Evolutionary conservation across 2,888 invertebrate genomes (phyloP).

Genomic region (Anthrax anthrax): DNA sequence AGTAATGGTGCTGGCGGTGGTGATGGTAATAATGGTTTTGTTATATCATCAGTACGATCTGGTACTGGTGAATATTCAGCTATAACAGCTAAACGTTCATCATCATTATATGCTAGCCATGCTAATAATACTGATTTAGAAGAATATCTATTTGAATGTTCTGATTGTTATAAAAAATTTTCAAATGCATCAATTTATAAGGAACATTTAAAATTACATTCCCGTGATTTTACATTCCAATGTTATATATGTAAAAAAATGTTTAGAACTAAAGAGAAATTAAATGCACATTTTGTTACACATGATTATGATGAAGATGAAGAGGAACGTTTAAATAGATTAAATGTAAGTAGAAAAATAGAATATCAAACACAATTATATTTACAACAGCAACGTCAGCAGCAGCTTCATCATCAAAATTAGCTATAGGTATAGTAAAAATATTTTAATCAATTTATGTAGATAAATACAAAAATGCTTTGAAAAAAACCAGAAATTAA

Average conservation of each 20-base stretch:
- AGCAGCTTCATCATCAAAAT: no score
- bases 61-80: not conserved
- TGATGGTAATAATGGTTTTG: not conserved
- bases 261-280: conserved; percentile 16
- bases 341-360: no score
- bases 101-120: not conserved
- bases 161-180: conserved; percentile 6
- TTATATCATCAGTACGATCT: not conserved
- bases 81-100: conserved; percentile 10
- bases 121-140: not conserved
- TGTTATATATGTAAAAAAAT: conserved; percentile 22
- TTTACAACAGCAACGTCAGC: no score
- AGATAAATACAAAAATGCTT: no score
- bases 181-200: conserved; percentile 4
- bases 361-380: no score
- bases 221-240: conserved; percentile 12
- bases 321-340: not conserved
- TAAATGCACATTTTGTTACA: conserved; percentile 18
- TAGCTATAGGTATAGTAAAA: no score
- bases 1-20: no score
- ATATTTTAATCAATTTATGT: no score
- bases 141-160: conserved; percentile 4
- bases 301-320: conserved; percentile 11
- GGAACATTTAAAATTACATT: conserved; percentile 6
- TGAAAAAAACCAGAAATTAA: no score